Conservation (phyloP, 2,888 invertebrate genomes). For the Belgica antarctica region DNA sequence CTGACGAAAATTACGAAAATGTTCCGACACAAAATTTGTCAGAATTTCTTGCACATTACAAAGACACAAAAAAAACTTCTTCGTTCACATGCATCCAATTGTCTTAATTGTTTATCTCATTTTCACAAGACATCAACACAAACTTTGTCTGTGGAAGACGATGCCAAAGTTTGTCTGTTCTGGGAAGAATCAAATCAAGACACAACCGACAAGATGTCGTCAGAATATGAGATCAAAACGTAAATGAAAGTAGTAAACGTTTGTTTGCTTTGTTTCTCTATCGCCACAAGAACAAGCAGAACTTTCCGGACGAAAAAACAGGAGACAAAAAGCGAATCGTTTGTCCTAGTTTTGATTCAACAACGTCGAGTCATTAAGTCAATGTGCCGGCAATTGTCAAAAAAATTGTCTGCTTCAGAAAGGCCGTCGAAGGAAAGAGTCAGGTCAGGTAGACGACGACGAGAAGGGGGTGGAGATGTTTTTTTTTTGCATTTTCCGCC, state of each 20-base stretch:
- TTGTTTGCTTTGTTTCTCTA: neutral
- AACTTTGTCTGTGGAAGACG: neutral
- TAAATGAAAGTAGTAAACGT: neutral
- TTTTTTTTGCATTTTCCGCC: neutral
- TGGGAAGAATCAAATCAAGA: conserved; percentile 15
- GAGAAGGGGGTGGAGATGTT: neutral
- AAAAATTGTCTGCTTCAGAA: conserved; percentile 23
- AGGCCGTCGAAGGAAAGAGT: neutral
- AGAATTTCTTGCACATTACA: neutral
- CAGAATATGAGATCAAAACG: conserved; percentile 17
- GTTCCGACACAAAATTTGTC: neutral
- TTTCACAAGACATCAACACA: neutral
- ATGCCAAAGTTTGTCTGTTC: neutral
- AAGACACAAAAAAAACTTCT: neutral
- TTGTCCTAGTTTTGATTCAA: neutral
- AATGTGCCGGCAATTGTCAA: conserved; percentile 26
- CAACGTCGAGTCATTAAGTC: conserved; percentile 32
- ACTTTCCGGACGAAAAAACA: neutral
- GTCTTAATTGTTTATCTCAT: conserved; percentile 1
- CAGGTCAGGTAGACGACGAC: neutral
- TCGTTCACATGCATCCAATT: conserved; percentile 1
- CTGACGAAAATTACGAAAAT: neutral
- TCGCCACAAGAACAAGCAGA: neutral
- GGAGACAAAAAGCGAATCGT: neutral
- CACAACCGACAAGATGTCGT: neutral